Evolutionary conservation across 2,888 invertebrate species (phyloP).

Genomic region (Germaria angustata): DNA sequence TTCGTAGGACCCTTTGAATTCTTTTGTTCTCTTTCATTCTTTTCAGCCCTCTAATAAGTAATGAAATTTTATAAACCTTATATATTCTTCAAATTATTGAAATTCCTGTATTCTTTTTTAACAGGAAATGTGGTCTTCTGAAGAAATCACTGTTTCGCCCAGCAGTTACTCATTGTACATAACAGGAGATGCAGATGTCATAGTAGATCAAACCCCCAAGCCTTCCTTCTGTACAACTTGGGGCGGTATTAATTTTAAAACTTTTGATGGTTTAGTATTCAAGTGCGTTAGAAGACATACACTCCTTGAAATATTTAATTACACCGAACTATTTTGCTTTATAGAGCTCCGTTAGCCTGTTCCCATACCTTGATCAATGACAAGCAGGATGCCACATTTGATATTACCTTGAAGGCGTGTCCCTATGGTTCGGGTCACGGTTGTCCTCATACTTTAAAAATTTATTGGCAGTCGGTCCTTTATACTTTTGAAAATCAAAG

Average conservation of each 20-base stretch:
- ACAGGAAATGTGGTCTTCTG: conserved; percentile 78
- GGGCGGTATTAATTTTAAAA: conserved; percentile 90
- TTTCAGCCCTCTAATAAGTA: too few relatives aligned
- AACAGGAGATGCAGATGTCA: conserved; percentile 73
- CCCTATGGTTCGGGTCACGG: conserved; percentile 82
- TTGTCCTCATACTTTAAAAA: conserved; percentile 76
- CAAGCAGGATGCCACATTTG: conserved; percentile 85
- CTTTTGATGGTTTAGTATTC: conserved; percentile 90
- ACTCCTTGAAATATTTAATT: neutral
- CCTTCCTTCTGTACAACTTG: conserved; percentile 89
- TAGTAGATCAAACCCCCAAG: conserved; percentile 80
- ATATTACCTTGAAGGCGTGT: conserved; percentile 84
- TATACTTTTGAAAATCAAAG: conserved; percentile 82
- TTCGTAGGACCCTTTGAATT: too few relatives aligned
- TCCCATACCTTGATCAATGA: conserved; percentile 88
- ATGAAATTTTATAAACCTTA: too few relatives aligned
- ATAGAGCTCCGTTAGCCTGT: conserved; percentile 88
- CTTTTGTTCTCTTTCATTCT: too few relatives aligned
- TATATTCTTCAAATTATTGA: neutral
- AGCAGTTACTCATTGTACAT: conserved; percentile 75
- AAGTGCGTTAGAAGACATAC: conserved; percentile 80
- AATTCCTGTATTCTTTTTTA: neutral
- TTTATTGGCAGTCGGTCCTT: conserved; percentile 86
- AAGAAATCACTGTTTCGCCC: conserved; percentile 72
- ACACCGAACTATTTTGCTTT: neutral